Percentiles rank a stretch among this genome's conserved stretches.
These are phyloP conservation scores for Cheilosia variabilis DNA, from an alignment of 2,888 invertebrate genomes.

Conservation along the genomic window DNA sequence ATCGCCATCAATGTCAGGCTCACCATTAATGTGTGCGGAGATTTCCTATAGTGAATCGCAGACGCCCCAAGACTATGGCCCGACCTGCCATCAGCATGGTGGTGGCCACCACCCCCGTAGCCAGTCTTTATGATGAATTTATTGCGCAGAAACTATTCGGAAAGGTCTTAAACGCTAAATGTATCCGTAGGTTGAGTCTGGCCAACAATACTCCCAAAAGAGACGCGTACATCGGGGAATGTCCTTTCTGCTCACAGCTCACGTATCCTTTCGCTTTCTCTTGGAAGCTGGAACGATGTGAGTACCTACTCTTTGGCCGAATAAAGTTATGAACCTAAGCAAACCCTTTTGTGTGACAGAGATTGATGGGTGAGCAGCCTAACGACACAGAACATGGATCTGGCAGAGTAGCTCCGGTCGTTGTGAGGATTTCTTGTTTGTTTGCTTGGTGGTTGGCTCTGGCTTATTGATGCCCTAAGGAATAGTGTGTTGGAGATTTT, in stretches of 20 bases:
- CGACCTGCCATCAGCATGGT: neutral
- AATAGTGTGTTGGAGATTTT: slow-evolving; percentile 21
- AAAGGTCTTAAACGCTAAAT: slow-evolving; percentile 37
- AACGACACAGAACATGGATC: neutral
- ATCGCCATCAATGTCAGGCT: slow-evolving; percentile 61
- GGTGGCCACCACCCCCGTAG: neutral
- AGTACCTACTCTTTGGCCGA: slow-evolving; percentile 7
- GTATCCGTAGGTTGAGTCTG: slow-evolving; percentile 30
- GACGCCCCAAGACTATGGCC: slow-evolving; percentile 9
- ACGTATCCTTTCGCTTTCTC: slow-evolving; percentile 21
- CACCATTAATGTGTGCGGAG: slow-evolving; percentile 45
- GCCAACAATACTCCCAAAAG: neutral
- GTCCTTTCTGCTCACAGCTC: neutral
- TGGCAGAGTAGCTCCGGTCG: neutral
- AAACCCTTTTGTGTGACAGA: slow-evolving; percentile 58
- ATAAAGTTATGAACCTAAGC: slow-evolving; percentile 47
- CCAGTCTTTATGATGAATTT: slow-evolving; percentile 53
- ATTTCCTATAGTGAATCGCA: slow-evolving; percentile 14
- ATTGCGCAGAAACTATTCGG: slow-evolving; percentile 51
- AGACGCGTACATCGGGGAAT: neutral
- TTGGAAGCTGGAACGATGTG: neutral
- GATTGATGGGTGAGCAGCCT: slow-evolving; percentile 54
- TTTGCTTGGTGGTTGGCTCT: slow-evolving; percentile 19
- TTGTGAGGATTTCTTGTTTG: slow-evolving; percentile 13
- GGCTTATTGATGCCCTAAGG: slow-evolving; percentile 44